A percentile compares a stretch with the other conserved stretches of the same genome.
phyloP scores from a whole-genome alignment of 2,888 invertebrate species.

The Villa cingulata region DNA sequence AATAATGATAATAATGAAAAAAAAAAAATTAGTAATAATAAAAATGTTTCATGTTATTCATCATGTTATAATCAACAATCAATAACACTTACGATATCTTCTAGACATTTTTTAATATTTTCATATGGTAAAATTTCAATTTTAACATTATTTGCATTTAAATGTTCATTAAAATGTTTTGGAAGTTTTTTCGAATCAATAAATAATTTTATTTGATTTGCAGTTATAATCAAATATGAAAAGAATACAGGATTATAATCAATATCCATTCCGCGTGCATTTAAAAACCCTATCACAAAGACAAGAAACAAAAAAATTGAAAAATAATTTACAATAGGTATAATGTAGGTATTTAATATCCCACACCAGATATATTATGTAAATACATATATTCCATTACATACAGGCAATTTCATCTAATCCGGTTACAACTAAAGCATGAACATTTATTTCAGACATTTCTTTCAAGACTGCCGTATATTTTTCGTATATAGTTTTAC shows the following conservation, averaged over 20 bases:
- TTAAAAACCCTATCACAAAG: conserved; percentile 55
- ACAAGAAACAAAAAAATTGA: too few relatives aligned
- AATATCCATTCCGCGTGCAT: conserved; percentile 84
- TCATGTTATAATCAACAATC: too few relatives aligned
- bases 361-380: too few relatives aligned
- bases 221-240: conserved; percentile 52
- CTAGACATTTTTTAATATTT: conserved; percentile 38
- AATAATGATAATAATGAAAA: neutral
- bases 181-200: conserved; percentile 46
- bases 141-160: conserved; percentile 41
- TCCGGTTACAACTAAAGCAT: conserved; percentile 58
- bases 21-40: too few relatives aligned
- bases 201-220: conserved; percentile 46
- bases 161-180: conserved; percentile 41
- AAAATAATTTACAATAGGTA: too few relatives aligned
- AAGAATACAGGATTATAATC: conserved; percentile 84
- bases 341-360: too few relatives aligned
- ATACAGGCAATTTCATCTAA: conserved; percentile 82
- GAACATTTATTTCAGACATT: conserved; percentile 49
- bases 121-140: conserved; percentile 43
- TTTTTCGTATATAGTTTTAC: conserved; percentile 51
- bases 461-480: conserved; percentile 46
- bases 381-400: too few relatives aligned
- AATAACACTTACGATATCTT: conserved; percentile 25
- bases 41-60: too few relatives aligned